These are phyloP conservation scores for Camponotus pennsylvanicus DNA, from an alignment of 1,140 invertebrate species.

Conservation along the genomic window DNA sequence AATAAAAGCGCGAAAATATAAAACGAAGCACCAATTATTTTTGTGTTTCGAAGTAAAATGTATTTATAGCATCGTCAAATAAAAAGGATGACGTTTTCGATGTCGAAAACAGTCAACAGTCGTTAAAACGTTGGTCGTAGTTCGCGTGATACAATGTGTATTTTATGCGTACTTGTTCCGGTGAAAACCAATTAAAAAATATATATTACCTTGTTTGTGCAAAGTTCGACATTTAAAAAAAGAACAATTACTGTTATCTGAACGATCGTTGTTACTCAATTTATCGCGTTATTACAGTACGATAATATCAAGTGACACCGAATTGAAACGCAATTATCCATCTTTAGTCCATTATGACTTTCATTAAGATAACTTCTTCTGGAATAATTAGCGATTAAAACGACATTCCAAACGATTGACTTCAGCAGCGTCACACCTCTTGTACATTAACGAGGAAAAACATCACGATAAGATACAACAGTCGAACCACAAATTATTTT, in stretches of 20 bases:
- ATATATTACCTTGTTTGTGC: neutral
- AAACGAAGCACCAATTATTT: neutral
- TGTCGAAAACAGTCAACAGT: neutral
- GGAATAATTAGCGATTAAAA: conserved; percentile 49
- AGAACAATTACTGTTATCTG: conserved; percentile 24
- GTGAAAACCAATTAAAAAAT: conserved; percentile 4
- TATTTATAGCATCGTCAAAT: neutral
- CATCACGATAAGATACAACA: neutral
- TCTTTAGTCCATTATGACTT: conserved; percentile 4
- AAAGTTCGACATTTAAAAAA: conserved; percentile 14
- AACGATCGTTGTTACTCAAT: neutral
- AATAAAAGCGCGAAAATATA: conserved; percentile 29
- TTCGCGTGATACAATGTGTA: neutral
- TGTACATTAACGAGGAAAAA: neutral
- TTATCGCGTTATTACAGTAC: neutral
- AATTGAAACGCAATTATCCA: conserved; percentile 22
- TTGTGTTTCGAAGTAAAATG: conserved; percentile 1
- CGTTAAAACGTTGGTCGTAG: conserved; percentile 2
- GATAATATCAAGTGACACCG: neutral
- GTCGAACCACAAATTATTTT: neutral
- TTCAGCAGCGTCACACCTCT: neutral
- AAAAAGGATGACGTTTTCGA: neutral
- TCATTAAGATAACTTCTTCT: conserved; percentile 20
- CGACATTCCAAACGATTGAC: conserved; percentile 5
- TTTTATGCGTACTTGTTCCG: neutral